These are phyloP conservation scores for Eueides isabella DNA, from an alignment of 1,140 invertebrate species.

Conservation along the genomic window DNA sequence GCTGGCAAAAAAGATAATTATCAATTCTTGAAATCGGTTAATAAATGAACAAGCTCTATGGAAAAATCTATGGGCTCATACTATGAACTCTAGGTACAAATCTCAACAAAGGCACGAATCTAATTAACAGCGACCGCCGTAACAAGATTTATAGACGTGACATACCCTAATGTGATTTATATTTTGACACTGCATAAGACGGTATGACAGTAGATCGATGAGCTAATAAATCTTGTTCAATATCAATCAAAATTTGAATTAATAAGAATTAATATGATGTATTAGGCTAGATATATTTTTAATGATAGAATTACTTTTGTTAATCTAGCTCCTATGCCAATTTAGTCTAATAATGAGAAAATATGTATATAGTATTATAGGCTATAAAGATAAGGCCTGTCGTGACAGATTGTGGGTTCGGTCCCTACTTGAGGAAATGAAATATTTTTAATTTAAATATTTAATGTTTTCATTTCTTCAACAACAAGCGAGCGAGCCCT, in stretches of 20 bases:
- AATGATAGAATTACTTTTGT: not conserved
- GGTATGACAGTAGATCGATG: not conserved
- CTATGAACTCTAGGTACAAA: not conserved
- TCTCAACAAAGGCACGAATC: not conserved
- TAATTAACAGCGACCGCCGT: not conserved
- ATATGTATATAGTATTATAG: no score
- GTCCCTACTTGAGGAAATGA: no score
- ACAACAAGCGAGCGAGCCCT: no score
- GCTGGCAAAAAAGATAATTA: no score
- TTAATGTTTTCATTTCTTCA: no score
- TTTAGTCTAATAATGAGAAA: no score
- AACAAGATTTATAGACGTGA: constrained; percentile 2
- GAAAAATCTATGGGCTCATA: no score
- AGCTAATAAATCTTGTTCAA: constrained; percentile 6
- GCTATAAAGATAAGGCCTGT: no score
- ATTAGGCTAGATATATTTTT: not conserved
- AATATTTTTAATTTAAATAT: no score
- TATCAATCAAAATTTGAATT: constrained; percentile 4
- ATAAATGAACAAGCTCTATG: not conserved
- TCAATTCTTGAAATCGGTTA: no score
- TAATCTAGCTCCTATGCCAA: not conserved
- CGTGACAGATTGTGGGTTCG: no score
- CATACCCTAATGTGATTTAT: not conserved
- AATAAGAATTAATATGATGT: not conserved
- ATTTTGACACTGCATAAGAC: constrained; percentile 2